Conservation (phyloP, 2,888 invertebrate species). For the Ramazzottius varieornatus region DNA sequence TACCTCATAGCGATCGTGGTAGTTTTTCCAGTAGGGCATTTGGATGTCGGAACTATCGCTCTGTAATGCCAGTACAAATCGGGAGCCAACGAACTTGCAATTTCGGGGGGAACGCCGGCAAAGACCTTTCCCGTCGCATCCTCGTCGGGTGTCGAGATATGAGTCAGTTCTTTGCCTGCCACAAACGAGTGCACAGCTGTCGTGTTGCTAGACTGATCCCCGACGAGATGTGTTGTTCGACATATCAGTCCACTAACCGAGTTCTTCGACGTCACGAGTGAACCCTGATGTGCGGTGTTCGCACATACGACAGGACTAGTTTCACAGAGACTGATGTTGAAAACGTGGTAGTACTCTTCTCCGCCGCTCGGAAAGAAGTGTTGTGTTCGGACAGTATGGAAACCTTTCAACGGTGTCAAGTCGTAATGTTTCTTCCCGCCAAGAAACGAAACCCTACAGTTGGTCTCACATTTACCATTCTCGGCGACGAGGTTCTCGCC, state of each 20-base stretch:
- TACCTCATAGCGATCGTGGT: slow-evolving; percentile 31
- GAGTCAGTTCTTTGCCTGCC: neutral
- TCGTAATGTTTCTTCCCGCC: slow-evolving; percentile 7
- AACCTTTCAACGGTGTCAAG: neutral
- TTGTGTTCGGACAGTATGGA: slow-evolving; percentile 5
- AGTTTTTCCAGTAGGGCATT: slow-evolving; percentile 29
- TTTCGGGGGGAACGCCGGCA: neutral
- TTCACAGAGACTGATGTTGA: slow-evolving; percentile 29
- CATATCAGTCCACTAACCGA: neutral
- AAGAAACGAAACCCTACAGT: slow-evolving; percentile 14
- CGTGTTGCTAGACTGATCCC: neutral
- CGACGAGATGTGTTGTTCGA: neutral
- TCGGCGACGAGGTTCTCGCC: slow-evolving; percentile 11
- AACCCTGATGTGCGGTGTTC: slow-evolving; percentile 21
- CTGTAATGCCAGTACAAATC: neutral
- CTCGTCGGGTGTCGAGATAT: too few relatives aligned
- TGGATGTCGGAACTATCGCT: slow-evolving; percentile 18
- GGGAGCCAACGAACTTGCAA: neutral
- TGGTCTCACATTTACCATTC: slow-evolving; percentile 16
- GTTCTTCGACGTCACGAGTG: neutral
- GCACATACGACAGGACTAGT: slow-evolving; percentile 20
- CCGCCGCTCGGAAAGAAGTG: slow-evolving; percentile 25
- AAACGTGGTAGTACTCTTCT: slow-evolving; percentile 29
- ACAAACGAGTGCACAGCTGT: neutral
- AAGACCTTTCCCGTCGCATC: neutral